Evolutionary conservation across 2,113 vertebrate species (phyloP).

Genomic region (Bungarus multicinctus): DNA sequence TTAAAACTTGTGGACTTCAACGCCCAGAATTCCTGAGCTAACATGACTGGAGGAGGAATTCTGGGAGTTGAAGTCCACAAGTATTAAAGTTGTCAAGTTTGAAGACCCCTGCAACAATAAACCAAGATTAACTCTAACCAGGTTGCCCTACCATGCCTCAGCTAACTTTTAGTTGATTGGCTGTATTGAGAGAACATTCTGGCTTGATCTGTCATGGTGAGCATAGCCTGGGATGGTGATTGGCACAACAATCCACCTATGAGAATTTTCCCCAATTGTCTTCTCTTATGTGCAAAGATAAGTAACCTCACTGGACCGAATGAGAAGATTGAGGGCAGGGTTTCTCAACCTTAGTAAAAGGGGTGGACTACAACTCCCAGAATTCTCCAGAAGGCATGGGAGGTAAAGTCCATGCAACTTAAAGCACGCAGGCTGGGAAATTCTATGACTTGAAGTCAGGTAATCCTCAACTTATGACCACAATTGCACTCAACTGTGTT

Average conservation of each 20-base stretch:
- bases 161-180: not conserved
- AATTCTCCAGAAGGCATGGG: not conserved
- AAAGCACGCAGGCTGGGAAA: not conserved
- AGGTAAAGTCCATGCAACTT: not conserved
- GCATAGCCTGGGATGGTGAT: not conserved
- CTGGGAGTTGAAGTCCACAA: too few relatives aligned
- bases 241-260: not conserved
- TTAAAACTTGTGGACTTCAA: too few relatives aligned
- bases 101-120: not conserved
- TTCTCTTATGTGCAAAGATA: not conserved
- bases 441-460: not conserved
- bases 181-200: not conserved
- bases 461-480: not conserved
- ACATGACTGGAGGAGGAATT: too few relatives aligned
- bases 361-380: not conserved
- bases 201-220: not conserved
- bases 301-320: not conserved
- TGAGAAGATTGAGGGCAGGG: not conserved
- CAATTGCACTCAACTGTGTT: not conserved
- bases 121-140: not conserved
- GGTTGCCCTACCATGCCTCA: not conserved
- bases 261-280: not conserved
- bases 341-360: not conserved
- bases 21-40: too few relatives aligned
- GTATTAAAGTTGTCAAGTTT: too few relatives aligned